Evolutionary conservation across 1,140 invertebrate species (phyloP), one percentile per base, ranked within the genome.

Genomic region (Drosophila asahinai): DNA sequence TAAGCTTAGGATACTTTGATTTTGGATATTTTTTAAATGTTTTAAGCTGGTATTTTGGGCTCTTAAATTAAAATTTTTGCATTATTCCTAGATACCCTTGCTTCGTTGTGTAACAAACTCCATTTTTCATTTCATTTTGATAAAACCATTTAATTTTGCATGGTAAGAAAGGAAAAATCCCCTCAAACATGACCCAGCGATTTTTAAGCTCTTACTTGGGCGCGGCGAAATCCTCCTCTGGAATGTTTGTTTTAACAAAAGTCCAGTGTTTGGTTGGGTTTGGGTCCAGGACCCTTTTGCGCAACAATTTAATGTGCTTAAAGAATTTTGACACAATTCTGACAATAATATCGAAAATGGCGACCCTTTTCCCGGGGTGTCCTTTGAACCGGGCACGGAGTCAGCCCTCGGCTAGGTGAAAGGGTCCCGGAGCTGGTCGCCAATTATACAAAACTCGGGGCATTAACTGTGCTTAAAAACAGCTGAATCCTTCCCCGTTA

Each of bases 311-410:
- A 71, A 78, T 89, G 60, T 51, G 72, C 70, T 89, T 83, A 71
- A 87, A 63, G 84, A 71, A 83, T 89, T 89, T 74, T 72, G 55
- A 83, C 83, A 87, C 80, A 80, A 82, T 86, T 86, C 61, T 51
- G 65, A 74, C 54, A 80, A 83, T 80, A 63, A 74, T 70, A 79
- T 80, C 66, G 63, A 59, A 68, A 55, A 57, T 14, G 36, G 57
- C 63, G 83, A 86, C 80, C 83, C 76, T 80, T 86, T 63, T 49
- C 49, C 27, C 11, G 55, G 55, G 55, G 12, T 49, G 71, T 64
- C 77, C 57, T 64, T 59, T 62, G 59, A 70, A 70, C 57, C 59
- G 60, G 30, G 57, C 36, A 64, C 33, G 38, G 43, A 73, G 45
- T 51, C n/a, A 52, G 66, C 66, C 27, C 33, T 33, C 14, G 36